A percentile compares a stretch with the other conserved stretches of the same genome.
Evolutionary conservation across 2,797 vertebrate genomes (phyloP).

Genomic region (Glyptemys insculpta): DNA sequence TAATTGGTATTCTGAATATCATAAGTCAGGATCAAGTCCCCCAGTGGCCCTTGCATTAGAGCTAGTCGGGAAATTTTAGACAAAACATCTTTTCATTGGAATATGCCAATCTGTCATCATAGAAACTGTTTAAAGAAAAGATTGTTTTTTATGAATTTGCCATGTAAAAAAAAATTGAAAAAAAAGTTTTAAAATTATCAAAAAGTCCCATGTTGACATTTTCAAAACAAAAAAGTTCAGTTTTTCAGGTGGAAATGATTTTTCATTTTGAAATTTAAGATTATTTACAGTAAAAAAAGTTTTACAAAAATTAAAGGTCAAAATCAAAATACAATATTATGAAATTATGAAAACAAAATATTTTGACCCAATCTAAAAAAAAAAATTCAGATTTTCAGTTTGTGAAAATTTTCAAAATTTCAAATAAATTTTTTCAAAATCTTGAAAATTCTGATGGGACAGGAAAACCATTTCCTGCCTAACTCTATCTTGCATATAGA

Average conservation of each 20-base stretch:
- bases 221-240: not conserved
- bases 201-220: not conserved
- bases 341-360: not conserved
- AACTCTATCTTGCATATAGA: not conserved
- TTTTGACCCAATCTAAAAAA: not conserved
- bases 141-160: not conserved
- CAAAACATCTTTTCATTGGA: not conserved
- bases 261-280: not conserved
- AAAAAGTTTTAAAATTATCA: not conserved
- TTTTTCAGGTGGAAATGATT: not conserved
- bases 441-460: not conserved
- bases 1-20: not conserved
- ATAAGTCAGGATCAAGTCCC: not conserved
- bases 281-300: not conserved
- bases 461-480: not conserved
- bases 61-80: not conserved
- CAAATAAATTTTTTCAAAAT: not conserved
- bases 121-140: not conserved
- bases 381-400: not conserved
- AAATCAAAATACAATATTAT: not conserved
- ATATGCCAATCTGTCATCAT: not conserved
- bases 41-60: not conserved
- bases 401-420: not conserved
- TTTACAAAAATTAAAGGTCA: not conserved
- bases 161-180: not conserved